Evolutionary conservation across 1,140 invertebrate genomes (phyloP).

Genomic region (Scylla paramamosain): DNA sequence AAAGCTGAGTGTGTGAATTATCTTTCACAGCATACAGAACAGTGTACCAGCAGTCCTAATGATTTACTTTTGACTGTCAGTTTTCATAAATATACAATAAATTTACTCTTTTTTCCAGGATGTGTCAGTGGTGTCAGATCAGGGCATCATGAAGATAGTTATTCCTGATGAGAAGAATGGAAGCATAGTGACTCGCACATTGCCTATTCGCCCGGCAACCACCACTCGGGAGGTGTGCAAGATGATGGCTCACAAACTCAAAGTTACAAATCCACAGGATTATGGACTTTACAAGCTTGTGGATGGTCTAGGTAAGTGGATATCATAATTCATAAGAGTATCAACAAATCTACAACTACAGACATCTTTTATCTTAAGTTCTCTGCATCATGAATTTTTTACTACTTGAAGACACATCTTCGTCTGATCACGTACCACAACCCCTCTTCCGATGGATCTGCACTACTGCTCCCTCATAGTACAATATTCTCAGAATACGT

Average conservation of each 20-base stretch:
- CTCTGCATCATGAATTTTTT: no score
- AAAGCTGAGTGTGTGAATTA: no score
- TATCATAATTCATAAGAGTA: background rate
- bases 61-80: no score
- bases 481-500: no score
- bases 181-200: constrained; percentile 92
- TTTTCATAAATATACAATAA: background rate
- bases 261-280: constrained; percentile 97
- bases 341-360: no score
- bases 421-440: no score
- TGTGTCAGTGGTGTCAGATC: constrained; percentile 70
- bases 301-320: constrained; percentile 85
- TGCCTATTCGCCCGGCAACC: constrained; percentile 94
- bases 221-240: constrained; percentile 94
- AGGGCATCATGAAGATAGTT: constrained; percentile 90
- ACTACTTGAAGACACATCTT: no score
- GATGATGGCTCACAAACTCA: constrained; percentile 94
- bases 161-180: constrained; percentile 95
- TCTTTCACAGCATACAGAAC: no score
- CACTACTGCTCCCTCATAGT: no score
- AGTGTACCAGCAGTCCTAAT: no score
- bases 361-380: no score
- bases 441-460: no score
- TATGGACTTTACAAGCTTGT: constrained; percentile 96
- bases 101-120: constrained; percentile 66